A percentile compares a stretch with the other conserved stretches of the same genome.
Conservation (phyloP, 2,113 vertebrate genomes). For the Datnioides undecimradiatus region DNA sequence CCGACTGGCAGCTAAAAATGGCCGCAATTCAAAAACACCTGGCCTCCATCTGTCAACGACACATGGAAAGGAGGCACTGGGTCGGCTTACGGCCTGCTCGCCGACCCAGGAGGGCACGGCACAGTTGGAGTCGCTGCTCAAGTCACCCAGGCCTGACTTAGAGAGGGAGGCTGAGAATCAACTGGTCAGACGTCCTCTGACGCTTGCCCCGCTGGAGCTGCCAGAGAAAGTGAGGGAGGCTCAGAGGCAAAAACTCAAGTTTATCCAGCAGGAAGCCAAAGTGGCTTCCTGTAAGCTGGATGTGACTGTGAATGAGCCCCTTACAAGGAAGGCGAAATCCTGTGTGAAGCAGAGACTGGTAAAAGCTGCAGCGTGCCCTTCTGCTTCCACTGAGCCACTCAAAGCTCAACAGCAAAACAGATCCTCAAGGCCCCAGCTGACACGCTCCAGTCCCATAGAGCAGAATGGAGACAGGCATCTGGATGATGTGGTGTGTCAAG, state of each 20-base stretch:
- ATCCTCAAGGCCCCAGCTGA: constrained; percentile 43
- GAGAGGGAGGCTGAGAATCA: constrained; percentile 63
- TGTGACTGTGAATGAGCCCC: constrained; percentile 43
- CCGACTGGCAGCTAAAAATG: constrained; percentile 74
- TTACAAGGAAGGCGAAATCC: constrained; percentile 64
- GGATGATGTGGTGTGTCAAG: constrained; percentile 44
- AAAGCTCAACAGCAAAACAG: constrained; percentile 45
- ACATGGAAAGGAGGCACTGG: constrained; percentile 43
- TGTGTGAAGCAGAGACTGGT: neutral
- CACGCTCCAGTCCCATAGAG: constrained; percentile 18
- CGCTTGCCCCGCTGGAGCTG: constrained; percentile 84
- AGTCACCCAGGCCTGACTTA: constrained; percentile 36
- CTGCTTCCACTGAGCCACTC: constrained; percentile 33
- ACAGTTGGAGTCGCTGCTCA: constrained; percentile 51
- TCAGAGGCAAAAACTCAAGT: constrained; percentile 83
- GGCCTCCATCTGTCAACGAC: constrained; percentile 76
- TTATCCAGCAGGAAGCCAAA: constrained; percentile 74
- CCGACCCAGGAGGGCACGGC: constrained; percentile 33
- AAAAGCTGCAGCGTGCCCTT: constrained; percentile 26
- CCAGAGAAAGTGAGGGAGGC: constrained; percentile 81
- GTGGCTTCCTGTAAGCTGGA: constrained; percentile 60
- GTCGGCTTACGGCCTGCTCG: constrained; percentile 49
- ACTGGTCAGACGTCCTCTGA: constrained; percentile 77
- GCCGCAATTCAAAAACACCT: constrained; percentile 70
- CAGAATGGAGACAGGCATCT: constrained; percentile 23